Evolutionary conservation across 2,113 vertebrate species (phyloP).

Genomic region (Coryphaenoides rupestris): DNA sequence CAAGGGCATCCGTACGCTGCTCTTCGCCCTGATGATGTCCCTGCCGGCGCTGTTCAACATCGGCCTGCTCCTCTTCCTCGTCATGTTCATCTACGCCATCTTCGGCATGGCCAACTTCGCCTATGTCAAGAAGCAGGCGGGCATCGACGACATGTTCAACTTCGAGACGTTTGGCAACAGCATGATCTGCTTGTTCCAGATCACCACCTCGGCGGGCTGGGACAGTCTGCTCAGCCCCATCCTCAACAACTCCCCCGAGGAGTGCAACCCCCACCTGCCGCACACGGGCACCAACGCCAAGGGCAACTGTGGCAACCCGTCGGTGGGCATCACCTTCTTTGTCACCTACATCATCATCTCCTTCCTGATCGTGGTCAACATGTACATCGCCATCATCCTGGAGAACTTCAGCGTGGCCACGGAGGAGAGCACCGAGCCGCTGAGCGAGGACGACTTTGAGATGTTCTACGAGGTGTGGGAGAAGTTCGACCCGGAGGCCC

Average conservation of each 20-base stretch:
- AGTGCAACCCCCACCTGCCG: conserved; percentile 80
- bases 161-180: conserved; percentile 97
- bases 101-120: conserved; percentile 98
- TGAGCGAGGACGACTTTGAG: conserved; percentile 98
- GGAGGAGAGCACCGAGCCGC: conserved; percentile 95
- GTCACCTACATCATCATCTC: conserved; percentile 99
- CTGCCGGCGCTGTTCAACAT: conserved; percentile 96
- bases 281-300: conserved; percentile 78
- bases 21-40: conserved; percentile 99
- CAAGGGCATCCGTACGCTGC: conserved; percentile 93
- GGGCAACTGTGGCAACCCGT: conserved; percentile 93
- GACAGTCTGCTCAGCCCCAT: conserved; percentile 93
- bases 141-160: conserved; percentile 98
- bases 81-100: conserved; percentile 99
- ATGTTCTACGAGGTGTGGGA: conserved; percentile 99
- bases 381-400: conserved; percentile 99
- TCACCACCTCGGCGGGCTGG: conserved; percentile 97
- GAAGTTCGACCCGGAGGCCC: conserved; percentile 94
- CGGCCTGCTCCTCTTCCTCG: conserved; percentile 92
- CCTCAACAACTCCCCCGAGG: conserved; percentile 88
- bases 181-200: conserved; percentile 98
- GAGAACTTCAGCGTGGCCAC: conserved; percentile 99
- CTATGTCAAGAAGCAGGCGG: conserved; percentile 87
- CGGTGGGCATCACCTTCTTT: conserved; percentile 96
- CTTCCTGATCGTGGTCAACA: conserved; percentile 98